Base-by-base conservation (phyloP, 2,113 vertebrate genomes). In the Anser brachyrhynchus region DNA sequence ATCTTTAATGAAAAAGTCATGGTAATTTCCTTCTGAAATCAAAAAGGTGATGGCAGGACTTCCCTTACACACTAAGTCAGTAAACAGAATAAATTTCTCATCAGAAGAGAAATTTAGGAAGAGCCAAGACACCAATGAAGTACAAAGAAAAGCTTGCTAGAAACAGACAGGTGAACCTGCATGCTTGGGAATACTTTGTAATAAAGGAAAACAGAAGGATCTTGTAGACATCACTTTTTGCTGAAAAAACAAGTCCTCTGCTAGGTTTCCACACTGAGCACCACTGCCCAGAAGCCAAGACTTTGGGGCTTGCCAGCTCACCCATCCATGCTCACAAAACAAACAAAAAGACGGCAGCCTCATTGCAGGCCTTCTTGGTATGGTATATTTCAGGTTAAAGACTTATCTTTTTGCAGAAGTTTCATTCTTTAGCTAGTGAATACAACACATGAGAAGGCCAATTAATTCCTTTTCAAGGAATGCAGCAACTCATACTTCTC, bases 331-430 rank as follows among this genome's bases (percentile, higher is more conserved):
- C 69, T 71, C n/a, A 43, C 2, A 35, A 15, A 54, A 54, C 16
- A 3, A 0, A 61, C 13, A 1, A 39, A 75, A 18, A 65, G 66
- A n/a, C 8, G 3, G 11, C 14, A 49, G 49, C 19, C 0, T 44
- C 20, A 31, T 65, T 77, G 19, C 80, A 83, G 39, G 21, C 29
- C 13, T 70, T 58, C 55, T 26, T 22, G 33, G 46, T 51, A n/a
- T 26, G 61, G 15, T 41, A 4, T 21, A 29, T 37, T 28, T 73
- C 59, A 87, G 35, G 46, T 33, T 80, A 66, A 92, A 85, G 14
- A 62, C 19, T 10, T 9, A 58, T 2, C 1, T 6, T 49, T 19
- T 19, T 17, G 11, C 23, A 51, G 18, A 70, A 10, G 59, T 85
- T 41, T 41, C 49, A 64, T 89, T 73, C 51, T 83, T 61, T 73